These are phyloP conservation scores for Acestrorhynchus altus DNA, from an alignment of 2,797 vertebrate genomes.

Conservation along the genomic window DNA sequence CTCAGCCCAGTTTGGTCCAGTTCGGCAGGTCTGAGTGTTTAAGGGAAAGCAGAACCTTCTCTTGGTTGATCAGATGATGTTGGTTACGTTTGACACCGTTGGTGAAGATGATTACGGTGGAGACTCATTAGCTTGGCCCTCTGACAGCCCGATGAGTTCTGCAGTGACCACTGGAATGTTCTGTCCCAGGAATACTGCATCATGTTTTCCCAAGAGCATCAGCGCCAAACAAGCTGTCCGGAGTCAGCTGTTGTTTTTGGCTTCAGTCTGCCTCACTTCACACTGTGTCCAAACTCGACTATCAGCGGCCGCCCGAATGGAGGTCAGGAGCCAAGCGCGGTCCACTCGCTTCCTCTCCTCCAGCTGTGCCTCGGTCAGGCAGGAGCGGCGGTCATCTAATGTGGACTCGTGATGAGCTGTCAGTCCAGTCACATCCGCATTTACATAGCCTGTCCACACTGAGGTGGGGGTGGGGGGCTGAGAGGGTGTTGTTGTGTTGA, in stretches of 20 bases:
- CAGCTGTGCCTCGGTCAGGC: conserved; percentile 1
- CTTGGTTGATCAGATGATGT: not conserved
- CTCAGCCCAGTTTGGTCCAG: too few species aligned
- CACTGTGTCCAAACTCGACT: too few species aligned
- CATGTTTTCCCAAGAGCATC: not conserved
- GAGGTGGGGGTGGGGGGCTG: not conserved
- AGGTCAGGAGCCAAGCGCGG: conserved; percentile 35
- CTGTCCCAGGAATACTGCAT: not conserved
- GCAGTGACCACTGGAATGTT: not conserved
- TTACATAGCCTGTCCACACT: not conserved
- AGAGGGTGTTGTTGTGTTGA: too few species aligned
- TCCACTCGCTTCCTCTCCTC: not conserved
- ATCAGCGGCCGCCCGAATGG: not conserved
- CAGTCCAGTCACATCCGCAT: not conserved
- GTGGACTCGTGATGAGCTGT: not conserved
- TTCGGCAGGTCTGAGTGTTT: too few species aligned
- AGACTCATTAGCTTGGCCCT: not conserved
- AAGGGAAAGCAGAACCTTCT: too few species aligned
- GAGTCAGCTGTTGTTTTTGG: conserved; percentile 16
- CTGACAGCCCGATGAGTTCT: not conserved
- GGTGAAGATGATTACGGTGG: not conserved
- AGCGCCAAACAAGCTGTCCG: not conserved
- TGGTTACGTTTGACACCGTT: not conserved
- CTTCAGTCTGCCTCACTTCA: not conserved
- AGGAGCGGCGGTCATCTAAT: not conserved